These are phyloP conservation scores for Mactromeris polynyma DNA, from an alignment of 2,888 invertebrate species.

Conservation along the genomic window DNA sequence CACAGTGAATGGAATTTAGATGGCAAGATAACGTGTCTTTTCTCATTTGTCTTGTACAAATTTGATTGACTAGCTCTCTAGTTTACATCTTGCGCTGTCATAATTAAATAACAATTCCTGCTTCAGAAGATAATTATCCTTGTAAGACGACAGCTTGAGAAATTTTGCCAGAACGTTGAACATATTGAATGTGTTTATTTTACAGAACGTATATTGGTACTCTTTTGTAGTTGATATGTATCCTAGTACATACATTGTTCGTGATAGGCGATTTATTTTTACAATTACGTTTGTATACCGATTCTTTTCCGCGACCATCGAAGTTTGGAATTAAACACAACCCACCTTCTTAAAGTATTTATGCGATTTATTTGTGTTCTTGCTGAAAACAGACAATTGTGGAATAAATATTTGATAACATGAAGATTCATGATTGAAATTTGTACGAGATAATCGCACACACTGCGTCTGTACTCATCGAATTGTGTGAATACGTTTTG, in stretches of 20 bases:
- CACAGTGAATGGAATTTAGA: neutral
- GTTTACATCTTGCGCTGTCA: neutral
- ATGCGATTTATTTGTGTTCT: neutral
- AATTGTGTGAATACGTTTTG: neutral
- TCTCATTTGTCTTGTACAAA: neutral
- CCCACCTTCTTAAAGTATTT: neutral
- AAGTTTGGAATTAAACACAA: neutral
- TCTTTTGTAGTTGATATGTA: neutral
- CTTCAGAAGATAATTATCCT: neutral
- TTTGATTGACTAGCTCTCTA: neutral
- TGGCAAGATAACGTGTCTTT: neutral
- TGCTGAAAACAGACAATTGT: neutral
- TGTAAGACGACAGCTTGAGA: neutral
- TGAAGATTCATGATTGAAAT: neutral
- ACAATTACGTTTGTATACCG: neutral
- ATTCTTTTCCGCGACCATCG: neutral
- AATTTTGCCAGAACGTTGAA: neutral
- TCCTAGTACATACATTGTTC: neutral
- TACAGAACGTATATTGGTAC: neutral
- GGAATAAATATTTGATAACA: slow-evolving; percentile 5
- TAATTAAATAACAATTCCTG: neutral
- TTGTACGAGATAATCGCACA: neutral
- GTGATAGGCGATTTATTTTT: neutral
- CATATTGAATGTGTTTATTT: neutral
- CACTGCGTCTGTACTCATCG: neutral